These are phyloP conservation scores for Brotogeris chrysoptera DNA, from an alignment of 2,797 vertebrate genomes.

Conservation along the genomic window DNA sequence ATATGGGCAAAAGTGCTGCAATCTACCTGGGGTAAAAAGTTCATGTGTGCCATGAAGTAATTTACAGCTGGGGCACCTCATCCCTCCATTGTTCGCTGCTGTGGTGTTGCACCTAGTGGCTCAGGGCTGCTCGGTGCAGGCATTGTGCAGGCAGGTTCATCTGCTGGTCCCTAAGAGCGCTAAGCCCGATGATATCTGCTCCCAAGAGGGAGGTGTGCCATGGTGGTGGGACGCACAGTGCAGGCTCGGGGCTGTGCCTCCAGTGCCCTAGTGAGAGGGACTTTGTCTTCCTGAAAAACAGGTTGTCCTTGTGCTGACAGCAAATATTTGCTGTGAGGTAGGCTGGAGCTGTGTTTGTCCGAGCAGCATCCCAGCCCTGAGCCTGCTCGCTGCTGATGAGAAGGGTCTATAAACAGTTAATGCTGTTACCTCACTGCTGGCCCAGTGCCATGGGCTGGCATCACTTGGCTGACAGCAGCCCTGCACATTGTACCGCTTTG, in stretches of 20 bases:
- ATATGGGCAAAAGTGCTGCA: background rate
- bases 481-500: slow-evolving; percentile 39
- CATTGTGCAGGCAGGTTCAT: accelerated
- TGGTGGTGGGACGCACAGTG: background rate
- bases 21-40: background rate
- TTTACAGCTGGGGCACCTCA: background rate
- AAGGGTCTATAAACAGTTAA: slow-evolving; percentile 56
- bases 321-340: background rate
- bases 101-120: background rate
- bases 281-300: background rate
- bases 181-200: accelerated
- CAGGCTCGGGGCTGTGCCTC: background rate
- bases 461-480: slow-evolving; percentile 65
- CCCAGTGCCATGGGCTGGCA: slow-evolving; percentile 60
- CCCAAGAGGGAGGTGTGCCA: background rate
- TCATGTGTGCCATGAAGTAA: accelerated
- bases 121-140: background rate
- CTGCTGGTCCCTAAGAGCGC: accelerated
- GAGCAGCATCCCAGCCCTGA: background rate
- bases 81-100: background rate
- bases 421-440: slow-evolving; percentile 65
- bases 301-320: background rate
- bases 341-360: accelerated
- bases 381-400: background rate
- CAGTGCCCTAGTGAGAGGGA: background rate